phyloP scores from a whole-genome alignment of 2,888 invertebrate species.

The Pseudoips prasinana region DNA sequence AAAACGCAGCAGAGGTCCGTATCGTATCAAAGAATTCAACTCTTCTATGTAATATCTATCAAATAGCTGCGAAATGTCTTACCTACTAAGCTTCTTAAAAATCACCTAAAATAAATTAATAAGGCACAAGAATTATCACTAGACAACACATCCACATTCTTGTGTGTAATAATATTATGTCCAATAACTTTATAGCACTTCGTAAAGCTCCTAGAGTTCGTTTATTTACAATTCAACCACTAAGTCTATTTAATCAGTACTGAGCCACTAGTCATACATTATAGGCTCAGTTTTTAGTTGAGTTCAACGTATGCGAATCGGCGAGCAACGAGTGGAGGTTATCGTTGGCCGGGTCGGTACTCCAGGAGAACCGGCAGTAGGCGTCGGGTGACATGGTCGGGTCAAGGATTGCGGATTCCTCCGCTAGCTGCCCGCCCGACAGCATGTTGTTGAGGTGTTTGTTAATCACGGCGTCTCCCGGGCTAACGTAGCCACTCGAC shows the following conservation, averaged over 20 bases:
- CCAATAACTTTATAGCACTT: conserved; percentile 61
- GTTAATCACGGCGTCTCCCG: conserved; percentile 67
- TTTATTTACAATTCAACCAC: conserved; percentile 66
- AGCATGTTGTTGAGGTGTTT: conserved; percentile 72
- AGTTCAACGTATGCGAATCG: conserved; percentile 57
- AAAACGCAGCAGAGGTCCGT: background rate
- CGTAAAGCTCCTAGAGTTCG: conserved; percentile 59
- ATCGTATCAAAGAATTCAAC: conserved; percentile 4
- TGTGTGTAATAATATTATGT: conserved; percentile 62
- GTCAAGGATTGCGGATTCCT: conserved; percentile 69
- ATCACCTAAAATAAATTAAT: conserved; percentile 81
- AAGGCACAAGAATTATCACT: conserved; percentile 81
- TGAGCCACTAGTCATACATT: conserved; percentile 43
- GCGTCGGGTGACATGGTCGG: conserved; percentile 77
- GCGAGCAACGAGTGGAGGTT: conserved; percentile 69
- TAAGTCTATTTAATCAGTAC: conserved; percentile 55
- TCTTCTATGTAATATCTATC: conserved; percentile 4
- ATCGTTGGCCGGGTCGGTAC: conserved; percentile 72
- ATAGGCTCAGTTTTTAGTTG: conserved; percentile 59
- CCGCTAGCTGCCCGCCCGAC: conserved; percentile 55
- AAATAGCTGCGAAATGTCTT: conserved; percentile 42
- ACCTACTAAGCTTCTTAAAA: conserved; percentile 70
- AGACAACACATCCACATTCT: conserved; percentile 66
- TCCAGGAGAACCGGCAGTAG: conserved; percentile 78
- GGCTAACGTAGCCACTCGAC: conserved; percentile 67